Evolutionary conservation across 2,113 vertebrate genomes (phyloP), one percentile per base, ranked within the genome.

Genomic region (Typhlomys cinereus): DNA sequence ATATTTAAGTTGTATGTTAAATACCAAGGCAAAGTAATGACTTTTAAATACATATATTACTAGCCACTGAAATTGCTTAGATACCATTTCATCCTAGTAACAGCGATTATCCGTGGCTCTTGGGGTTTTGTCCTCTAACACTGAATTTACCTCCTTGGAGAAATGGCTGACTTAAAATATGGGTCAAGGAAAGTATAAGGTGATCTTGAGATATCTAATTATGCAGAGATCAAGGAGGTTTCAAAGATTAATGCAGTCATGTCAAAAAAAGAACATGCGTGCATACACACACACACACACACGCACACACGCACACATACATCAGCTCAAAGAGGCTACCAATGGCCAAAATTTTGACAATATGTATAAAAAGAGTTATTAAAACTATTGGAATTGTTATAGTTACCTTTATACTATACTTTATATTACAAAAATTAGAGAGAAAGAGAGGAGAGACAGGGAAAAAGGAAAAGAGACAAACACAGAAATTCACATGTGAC

Each of bases 181-280:
- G 57, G 46, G 88, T 95, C 76, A 81, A 83, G 70, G 85, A 84
- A 61, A 91, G 88, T 76, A 54, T 61, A 94, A 76, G 71, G 80
- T 91, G 21, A 52, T 91, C 23, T 34, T 50, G 27, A 54, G 50
- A 79, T 20, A 59, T 78, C 50, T 89, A 78, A 92, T 96, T 92
- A 85, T 74, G 23, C 39, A 67, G 29, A 91, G 86, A 90, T 88
- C 21, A 83, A 79, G 34, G 29, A 52, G 23, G 18, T 39, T 94
- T 89, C 11, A 29, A 88, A 93, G 81, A 91, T 94, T 87, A 91
- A 81, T 87, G 44, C 57, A 93, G 52, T 84, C 18, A 21, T 88
- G 75, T 93, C 76, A 84, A 69, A 86, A 48, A 79, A 36, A 62
- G 31, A 64, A 64, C n/a, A n/a, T n/a, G n/a, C n/a, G n/a, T n/a